Evolutionary conservation across 2,113 vertebrate genomes (phyloP), one percentile per base, ranked within the genome.

Genomic region (Barbus barbus): DNA sequence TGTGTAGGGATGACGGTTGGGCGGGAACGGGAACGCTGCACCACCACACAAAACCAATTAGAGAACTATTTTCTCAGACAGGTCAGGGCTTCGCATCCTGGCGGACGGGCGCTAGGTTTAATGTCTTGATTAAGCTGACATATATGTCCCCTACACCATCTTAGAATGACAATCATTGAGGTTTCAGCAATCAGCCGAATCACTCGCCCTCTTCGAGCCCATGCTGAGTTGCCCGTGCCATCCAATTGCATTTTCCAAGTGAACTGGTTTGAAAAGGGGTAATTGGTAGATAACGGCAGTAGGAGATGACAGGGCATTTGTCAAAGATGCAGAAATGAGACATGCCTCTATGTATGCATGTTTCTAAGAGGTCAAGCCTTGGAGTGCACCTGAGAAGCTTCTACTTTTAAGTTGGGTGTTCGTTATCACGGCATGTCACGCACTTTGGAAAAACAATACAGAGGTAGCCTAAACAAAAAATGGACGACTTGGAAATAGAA

Each of bases 21-120:
- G 94, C 91, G 93, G 94, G 95, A 92, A 87, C 22, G 89, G 93
- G 93, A 94, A 94, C 89, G 87, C 94, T 92, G 94, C 94, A 95
- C 94, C 96, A 97, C 96, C 97, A 96, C 96, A 95, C 96, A 95
- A 94, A 95, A 96, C 94, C 96, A 97, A 97, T 97, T 97, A 98
- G 94, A 96, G 93, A 96, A 95, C 95, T 94, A 95, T 96, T 96
- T 96, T 96, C 94, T 89, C 86, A 79, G 95, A 97, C 96, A 96
- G 96, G 96, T 96, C 95, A 92, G 79, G 92, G 95, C 95, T 95
- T 94, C 94, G 93, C 86, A 90, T 93, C 93, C 90, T 92, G 93
- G 91, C 93, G 89, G 93, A 96, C 92, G 92, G 94, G 93, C 93
- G 89, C 93, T 94, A 88, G 86, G 94, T 96, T 94, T 94, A 94